Percentiles rank a stretch among this genome's conserved stretches.
Conservation (phyloP, 1,140 invertebrate genomes). For the Pachypsylla venusta region DNA sequence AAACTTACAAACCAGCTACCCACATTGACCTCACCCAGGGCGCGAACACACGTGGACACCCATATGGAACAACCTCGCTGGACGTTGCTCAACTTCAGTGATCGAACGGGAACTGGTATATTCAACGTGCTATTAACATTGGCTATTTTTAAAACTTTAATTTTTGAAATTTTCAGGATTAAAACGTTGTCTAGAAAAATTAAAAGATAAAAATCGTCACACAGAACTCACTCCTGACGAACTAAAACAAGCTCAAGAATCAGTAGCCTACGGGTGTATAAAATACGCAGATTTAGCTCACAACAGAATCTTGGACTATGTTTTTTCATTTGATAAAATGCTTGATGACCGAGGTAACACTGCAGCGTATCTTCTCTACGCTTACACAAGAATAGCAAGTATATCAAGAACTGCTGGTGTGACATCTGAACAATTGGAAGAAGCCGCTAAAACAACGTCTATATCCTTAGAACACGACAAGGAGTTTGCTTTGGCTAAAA, state of each 20-base stretch:
- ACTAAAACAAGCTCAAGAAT: conserved; percentile 65
- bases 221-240: conserved; percentile 72
- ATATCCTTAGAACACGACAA: conserved; percentile 72
- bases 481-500: conserved; percentile 89
- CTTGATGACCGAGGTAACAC: conserved; percentile 98
- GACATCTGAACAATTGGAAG: conserved; percentile 37
- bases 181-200: conserved; percentile 63
- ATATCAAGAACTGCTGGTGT: conserved; percentile 69
- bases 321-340: conserved; percentile 99
- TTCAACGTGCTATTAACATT: too few relatives aligned
- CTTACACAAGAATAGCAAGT: conserved; percentile 83
- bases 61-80: too few relatives aligned
- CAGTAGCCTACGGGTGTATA: conserved; percentile 95
- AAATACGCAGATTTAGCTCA: conserved; percentile 96
- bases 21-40: too few relatives aligned
- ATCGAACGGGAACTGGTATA: too few relatives aligned
- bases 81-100: too few relatives aligned
- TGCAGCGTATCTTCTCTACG: conserved; percentile 93
- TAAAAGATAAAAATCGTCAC: conserved; percentile 81
- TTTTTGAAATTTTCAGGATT: conserved; percentile 41
- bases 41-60: too few relatives aligned
- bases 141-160: conserved; percentile 6
- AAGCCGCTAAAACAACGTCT: conserved; percentile 37
- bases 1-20: too few relatives aligned
- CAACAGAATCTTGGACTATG: conserved; percentile 85